Base-by-base conservation (phyloP, 2,113 vertebrate genomes). In the Hiodon tergisus region DNA sequence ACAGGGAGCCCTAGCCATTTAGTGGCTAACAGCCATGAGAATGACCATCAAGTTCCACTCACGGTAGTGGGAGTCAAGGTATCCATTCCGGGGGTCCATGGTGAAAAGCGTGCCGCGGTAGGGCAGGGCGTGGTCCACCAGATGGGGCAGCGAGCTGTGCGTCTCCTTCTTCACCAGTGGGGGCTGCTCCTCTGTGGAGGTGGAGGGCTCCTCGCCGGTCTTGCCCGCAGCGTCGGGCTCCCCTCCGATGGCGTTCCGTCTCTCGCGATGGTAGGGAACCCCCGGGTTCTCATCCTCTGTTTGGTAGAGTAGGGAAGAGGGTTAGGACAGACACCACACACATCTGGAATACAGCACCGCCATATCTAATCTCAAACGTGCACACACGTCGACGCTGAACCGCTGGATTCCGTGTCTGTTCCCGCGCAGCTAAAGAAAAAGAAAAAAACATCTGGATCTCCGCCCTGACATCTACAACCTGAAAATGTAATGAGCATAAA, bases 121-220 rank as follows among this genome's bases (percentile, higher is more conserved):
- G 0, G 96, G 95, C 71, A 98, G 85, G 0, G 94, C 92, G 83
- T 95, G 95, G 75, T 99, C 96, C 0, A 91, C 81, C 86, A 99
- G 90, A 81, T 98, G 95, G 1, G 94, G 93, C 72, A 98, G 87
- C 82, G 96, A 95, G 79, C 93, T 89, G 81, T 95, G 95, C 79
- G 94, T 91, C 91, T 99, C 97, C 87, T 98, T 99, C 91, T 99
- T 98, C 86, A 99, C 94, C 89, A 95, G 81, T 53, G 95, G 94
- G 83, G 95, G 92, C 78, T 93, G 93, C 77, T 98, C 96, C 51
- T 98, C 97, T 0, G 94, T 96, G 69, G 97, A 99, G 5, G 95
- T 99, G 71, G 96, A 98, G 70, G 95, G 95, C 85, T 99, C 96
- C 85, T 99, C 96, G 54, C 86, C 95, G 82, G 95, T 88, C 87